Conservation (phyloP, 2,797 vertebrate genomes). For the Cuculus canorus region DNA sequence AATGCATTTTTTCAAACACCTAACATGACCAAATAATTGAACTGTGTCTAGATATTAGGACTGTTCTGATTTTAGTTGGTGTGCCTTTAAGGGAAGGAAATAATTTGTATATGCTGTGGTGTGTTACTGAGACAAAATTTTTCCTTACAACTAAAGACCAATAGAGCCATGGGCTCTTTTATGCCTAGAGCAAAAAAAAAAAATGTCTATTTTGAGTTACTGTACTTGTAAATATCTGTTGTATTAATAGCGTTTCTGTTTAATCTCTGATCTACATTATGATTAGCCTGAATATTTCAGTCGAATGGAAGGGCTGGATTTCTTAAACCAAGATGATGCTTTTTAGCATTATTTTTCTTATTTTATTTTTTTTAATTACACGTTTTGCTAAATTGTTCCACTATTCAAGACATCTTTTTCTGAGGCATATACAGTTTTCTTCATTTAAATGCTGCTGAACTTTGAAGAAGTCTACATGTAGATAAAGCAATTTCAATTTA, state of each 20-base stretch:
- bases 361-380: not conserved
- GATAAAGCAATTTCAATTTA: not conserved
- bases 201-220: not conserved
- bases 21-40: not conserved
- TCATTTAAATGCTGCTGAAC: not conserved
- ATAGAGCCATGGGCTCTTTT: not conserved
- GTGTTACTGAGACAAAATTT: not conserved
- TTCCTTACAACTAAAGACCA: not conserved
- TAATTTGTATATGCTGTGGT: not conserved
- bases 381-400: not conserved
- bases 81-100: not conserved
- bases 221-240: not conserved
- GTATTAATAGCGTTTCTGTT: not conserved
- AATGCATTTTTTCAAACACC: not conserved
- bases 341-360: not conserved
- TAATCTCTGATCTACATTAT: not conserved
- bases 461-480: not conserved
- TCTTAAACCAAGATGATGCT: not conserved
- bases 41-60: not conserved
- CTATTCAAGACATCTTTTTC: not conserved
- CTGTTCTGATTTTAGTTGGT: not conserved
- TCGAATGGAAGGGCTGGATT: not conserved
- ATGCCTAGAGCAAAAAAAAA: not conserved
- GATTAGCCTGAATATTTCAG: not conserved
- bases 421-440: not conserved